phyloP scores from a whole-genome alignment of 2,113 vertebrate genomes.

The Sceloporus tristichus region DNA sequence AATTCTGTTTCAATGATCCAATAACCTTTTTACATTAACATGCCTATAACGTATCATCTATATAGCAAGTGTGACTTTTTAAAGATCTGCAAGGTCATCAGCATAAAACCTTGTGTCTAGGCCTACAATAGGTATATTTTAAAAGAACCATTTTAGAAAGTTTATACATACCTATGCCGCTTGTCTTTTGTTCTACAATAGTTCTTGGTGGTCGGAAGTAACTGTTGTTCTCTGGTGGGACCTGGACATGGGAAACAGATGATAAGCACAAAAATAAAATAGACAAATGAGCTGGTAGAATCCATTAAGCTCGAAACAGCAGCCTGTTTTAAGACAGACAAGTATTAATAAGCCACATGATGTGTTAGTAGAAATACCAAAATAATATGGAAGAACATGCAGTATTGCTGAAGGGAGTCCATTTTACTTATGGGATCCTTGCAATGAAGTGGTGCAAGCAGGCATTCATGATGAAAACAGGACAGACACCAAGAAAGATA shows the following conservation, averaged over 20 bases:
- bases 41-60: background rate
- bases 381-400: conserved; percentile 84
- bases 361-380: conserved; percentile 86
- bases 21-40: background rate
- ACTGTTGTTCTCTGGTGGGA: conserved; percentile 86
- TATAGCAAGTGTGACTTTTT: background rate
- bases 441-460: conserved; percentile 82
- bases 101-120: conserved; percentile 26
- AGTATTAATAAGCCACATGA: conserved; percentile 89
- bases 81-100: conserved; percentile 13
- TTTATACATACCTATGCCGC: conserved; percentile 85
- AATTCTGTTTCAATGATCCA: background rate
- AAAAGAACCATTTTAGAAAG: conserved; percentile 43
- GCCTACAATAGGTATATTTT: conserved; percentile 37
- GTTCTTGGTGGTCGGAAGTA: conserved; percentile 82
- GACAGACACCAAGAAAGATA: conserved; percentile 76
- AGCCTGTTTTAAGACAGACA: conserved; percentile 83
- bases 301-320: conserved; percentile 76
- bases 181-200: conserved; percentile 87
- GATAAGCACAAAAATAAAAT: conserved; percentile 68
- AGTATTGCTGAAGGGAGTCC: conserved; percentile 83
- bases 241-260: conserved; percentile 78
- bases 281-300: conserved; percentile 50
- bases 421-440: conserved; percentile 84
- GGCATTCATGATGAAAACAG: conserved; percentile 81